Evolutionary conservation across 2,797 vertebrate species (phyloP).

Genomic region (Danio kyathit): DNA sequence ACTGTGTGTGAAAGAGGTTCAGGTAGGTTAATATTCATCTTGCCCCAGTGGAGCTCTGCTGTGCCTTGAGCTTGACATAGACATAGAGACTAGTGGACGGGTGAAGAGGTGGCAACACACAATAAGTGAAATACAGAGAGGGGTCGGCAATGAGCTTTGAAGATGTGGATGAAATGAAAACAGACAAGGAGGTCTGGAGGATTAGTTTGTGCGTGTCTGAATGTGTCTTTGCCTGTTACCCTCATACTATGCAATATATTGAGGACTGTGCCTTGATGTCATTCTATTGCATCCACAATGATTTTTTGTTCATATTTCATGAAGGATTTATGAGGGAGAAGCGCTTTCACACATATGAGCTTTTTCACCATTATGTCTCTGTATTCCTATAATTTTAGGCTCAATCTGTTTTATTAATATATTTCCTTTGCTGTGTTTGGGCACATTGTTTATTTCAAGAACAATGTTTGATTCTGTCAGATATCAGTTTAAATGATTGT

Average conservation of each 20-base stretch:
- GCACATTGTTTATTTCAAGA: not conserved
- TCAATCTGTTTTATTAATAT: constrained; percentile 27
- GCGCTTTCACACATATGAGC: constrained; percentile 8
- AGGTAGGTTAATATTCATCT: constrained; percentile 34
- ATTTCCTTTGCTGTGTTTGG: constrained; percentile 24
- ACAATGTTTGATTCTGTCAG: not conserved
- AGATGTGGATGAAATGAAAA: constrained; percentile 1
- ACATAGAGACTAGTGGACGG: constrained; percentile 13
- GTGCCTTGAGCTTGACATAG: constrained; percentile 39
- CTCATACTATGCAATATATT: not conserved
- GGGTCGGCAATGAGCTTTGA: constrained; percentile 1
- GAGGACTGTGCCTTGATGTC: constrained; percentile 34
- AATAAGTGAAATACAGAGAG: constrained; percentile 11
- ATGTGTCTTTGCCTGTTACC: constrained; percentile 34
- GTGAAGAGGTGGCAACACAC: not conserved
- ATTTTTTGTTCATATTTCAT: constrained; percentile 51
- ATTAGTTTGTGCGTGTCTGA: constrained; percentile 27
- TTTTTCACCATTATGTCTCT: constrained; percentile 22
- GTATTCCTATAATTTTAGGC: constrained; percentile 52
- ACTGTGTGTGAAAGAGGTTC: constrained; percentile 16
- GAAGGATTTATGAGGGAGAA: constrained; percentile 41
- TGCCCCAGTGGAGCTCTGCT: constrained; percentile 46
- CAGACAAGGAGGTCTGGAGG: constrained; percentile 16
- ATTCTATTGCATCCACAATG: constrained; percentile 44
- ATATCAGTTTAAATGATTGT: constrained; percentile 1